These are phyloP conservation scores for Silurus glanis DNA, from an alignment of 2,113 vertebrate genomes.

Conservation along the genomic window DNA sequence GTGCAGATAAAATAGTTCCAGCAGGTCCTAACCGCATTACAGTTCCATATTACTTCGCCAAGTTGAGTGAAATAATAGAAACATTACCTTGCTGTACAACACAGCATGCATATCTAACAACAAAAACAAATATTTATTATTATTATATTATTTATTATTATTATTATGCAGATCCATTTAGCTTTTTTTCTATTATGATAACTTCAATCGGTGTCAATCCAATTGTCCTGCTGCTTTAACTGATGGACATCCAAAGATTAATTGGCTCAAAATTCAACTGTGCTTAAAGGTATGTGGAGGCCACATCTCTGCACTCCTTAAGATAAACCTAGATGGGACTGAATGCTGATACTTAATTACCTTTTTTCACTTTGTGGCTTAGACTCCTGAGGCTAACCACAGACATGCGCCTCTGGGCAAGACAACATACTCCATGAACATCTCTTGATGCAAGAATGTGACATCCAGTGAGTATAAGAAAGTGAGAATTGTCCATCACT, in stretches of 20 bases:
- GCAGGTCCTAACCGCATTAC: too few species aligned
- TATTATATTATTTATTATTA: too few species aligned
- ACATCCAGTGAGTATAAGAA: slow-evolving; percentile 48
- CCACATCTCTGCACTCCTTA: slow-evolving; percentile 20
- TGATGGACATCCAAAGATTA: slow-evolving; percentile 43
- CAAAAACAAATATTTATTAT: too few species aligned
- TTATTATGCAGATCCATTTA: too few species aligned
- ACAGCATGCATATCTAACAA: too few species aligned
- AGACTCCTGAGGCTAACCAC: slow-evolving; percentile 46
- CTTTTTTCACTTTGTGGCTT: slow-evolving; percentile 40
- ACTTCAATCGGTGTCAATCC: not conserved
- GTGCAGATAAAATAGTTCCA: too few species aligned
- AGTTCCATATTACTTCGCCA: too few species aligned
- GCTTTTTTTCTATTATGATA: too few species aligned
- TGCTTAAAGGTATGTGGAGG: slow-evolving; percentile 48
- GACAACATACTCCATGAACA: slow-evolving; percentile 52
- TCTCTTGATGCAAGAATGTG: slow-evolving; percentile 65
- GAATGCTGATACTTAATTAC: slow-evolving; percentile 51
- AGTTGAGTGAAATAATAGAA: too few species aligned
- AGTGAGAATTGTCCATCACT: slow-evolving; percentile 53
- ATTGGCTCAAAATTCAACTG: slow-evolving; percentile 48
- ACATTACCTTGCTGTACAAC: too few species aligned
- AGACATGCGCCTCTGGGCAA: slow-evolving; percentile 47
- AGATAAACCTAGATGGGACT: slow-evolving; percentile 39
- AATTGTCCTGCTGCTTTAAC: slow-evolving; percentile 30